Evolutionary conservation across 2,797 vertebrate species (phyloP).

Genomic region (Pipistrellus pipistrellus): DNA sequence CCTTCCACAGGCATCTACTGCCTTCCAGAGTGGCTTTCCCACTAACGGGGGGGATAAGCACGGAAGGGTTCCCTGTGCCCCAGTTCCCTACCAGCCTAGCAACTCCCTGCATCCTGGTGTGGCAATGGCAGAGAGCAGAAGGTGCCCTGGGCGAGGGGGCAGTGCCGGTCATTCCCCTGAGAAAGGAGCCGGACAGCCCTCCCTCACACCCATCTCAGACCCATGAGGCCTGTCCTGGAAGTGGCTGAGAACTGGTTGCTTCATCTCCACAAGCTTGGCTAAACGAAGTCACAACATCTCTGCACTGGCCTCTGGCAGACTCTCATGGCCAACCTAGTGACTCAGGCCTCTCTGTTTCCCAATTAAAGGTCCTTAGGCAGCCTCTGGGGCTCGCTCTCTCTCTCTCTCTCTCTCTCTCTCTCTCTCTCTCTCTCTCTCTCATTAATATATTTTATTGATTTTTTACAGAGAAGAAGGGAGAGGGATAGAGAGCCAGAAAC

Average conservation of each 20-base stretch:
- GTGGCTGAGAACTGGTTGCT: background rate
- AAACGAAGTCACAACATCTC: slow-evolving; percentile 4
- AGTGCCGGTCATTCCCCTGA: background rate
- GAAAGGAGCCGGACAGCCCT: background rate
- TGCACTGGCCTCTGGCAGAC: background rate
- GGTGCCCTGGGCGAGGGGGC: background rate
- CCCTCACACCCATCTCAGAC: background rate
- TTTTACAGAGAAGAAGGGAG: no score
- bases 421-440: no score
- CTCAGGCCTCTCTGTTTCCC: background rate
- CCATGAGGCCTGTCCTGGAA: background rate
- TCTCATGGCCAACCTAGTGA: background rate
- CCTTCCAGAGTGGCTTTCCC: slow-evolving; percentile 20
- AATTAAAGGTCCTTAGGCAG: fast-evolving
- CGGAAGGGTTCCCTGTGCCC: background rate
- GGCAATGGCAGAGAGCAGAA: background rate
- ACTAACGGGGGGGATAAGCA: background rate
- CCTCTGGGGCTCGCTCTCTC: no score
- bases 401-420: no score
- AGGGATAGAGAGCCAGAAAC: no score
- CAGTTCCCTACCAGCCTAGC: background rate
- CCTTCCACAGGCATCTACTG: background rate
- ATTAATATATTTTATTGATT: no score
- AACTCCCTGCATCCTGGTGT: background rate
- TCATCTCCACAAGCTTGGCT: background rate